Conservation (phyloP, 2,113 vertebrate genomes). For the Podarcis cretensis region DNA sequence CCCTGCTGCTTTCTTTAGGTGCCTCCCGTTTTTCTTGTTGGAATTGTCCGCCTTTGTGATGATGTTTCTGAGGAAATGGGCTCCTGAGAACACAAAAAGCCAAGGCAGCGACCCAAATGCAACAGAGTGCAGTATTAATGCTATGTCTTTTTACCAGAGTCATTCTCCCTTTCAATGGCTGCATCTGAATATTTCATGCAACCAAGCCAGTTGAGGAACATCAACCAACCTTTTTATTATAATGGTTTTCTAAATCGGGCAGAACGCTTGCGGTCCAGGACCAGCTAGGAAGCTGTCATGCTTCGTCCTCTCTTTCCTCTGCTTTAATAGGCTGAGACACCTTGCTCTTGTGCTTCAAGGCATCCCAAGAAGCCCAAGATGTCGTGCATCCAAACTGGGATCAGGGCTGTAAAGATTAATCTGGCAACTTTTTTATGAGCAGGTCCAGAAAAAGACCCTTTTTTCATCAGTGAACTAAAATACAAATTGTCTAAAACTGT, state of each 20-base stretch:
- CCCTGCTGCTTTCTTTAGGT: no score
- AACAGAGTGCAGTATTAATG: conserved; percentile 33
- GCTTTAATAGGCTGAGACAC: conserved; percentile 64
- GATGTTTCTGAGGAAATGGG: not conserved
- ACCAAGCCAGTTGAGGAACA: conserved; percentile 64
- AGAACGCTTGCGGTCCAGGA: conserved; percentile 44
- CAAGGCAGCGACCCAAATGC: conserved; percentile 38
- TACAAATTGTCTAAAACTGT: conserved; percentile 47
- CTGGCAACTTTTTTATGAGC: conserved; percentile 22
- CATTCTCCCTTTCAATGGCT: conserved; percentile 39
- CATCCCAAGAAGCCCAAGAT: conserved; percentile 53
- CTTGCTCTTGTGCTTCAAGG: conserved; percentile 61
- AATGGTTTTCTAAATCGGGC: conserved; percentile 68
- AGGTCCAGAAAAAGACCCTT: conserved; percentile 30
- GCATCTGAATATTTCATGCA: conserved; percentile 69
- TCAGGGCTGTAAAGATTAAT: conserved; percentile 47
- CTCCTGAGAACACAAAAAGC: conserved; percentile 4
- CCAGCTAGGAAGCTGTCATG: conserved; percentile 65
- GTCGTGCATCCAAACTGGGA: conserved; percentile 52
- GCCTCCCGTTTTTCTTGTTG: not conserved
- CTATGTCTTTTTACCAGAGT: conserved; percentile 45
- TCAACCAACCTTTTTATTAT: conserved; percentile 66
- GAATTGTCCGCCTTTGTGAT: not conserved
- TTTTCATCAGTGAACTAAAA: conserved; percentile 38
- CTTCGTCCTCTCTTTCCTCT: conserved; percentile 35